These are phyloP conservation scores for Epinotia demarniana DNA, from an alignment of 2,888 invertebrate species.

Conservation along the genomic window DNA sequence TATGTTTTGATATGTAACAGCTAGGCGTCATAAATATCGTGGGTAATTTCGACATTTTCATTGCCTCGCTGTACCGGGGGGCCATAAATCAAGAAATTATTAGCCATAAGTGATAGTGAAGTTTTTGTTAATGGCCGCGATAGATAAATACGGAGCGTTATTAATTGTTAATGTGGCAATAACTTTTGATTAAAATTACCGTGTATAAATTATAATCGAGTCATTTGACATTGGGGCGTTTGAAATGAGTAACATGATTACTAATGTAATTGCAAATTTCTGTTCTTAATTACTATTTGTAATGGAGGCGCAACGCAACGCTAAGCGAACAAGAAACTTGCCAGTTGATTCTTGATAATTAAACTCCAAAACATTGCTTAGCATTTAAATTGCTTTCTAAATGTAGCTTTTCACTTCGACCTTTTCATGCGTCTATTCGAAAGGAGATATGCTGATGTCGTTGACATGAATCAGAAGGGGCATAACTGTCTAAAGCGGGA, in stretches of 20 bases:
- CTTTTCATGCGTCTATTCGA: constrained; percentile 31
- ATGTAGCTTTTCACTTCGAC: constrained; percentile 2
- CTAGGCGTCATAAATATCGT: constrained; percentile 56
- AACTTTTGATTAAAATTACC: constrained; percentile 10
- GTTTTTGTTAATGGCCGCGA: constrained; percentile 33
- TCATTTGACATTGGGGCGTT: background rate
- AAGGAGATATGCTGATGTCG: constrained; percentile 3
- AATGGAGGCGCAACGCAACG: background rate
- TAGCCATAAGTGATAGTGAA: constrained; percentile 46
- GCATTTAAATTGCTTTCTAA: constrained; percentile 13
- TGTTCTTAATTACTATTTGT: background rate
- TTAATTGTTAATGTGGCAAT: constrained; percentile 26
- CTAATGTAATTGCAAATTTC: background rate
- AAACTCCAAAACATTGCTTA: background rate
- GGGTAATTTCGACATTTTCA: constrained; percentile 62
- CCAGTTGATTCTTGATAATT: constrained; percentile 3
- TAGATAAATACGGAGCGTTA: constrained; percentile 43
- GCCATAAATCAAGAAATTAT: constrained; percentile 60
- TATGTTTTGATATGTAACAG: constrained; percentile 65
- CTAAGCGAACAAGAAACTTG: constrained; percentile 2
- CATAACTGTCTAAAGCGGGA: constrained; percentile 24
- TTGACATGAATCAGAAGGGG: constrained; percentile 35
- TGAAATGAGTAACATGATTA: background rate
- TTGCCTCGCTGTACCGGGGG: constrained; percentile 59
- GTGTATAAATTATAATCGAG: background rate